Percentiles rank a stretch among this genome's conserved stretches.
Evolutionary conservation across 2,797 vertebrate species (phyloP).

Genomic region (Poeciliopsis infans): DNA sequence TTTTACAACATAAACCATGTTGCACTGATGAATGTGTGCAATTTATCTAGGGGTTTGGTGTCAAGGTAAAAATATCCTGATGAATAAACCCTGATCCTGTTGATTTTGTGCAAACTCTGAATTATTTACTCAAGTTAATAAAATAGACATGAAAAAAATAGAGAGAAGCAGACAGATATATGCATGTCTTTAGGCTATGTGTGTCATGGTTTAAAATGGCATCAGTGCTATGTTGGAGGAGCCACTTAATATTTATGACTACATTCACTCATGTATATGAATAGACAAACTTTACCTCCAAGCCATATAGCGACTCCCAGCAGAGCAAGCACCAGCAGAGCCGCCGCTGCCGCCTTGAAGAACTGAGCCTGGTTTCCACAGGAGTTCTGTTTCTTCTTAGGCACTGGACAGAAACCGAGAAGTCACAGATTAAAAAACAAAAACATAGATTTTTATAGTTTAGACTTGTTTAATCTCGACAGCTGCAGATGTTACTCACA

Average conservation of each 20-base stretch:
- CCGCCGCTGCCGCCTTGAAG: constrained; percentile 50
- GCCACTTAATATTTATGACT: constrained; percentile 17
- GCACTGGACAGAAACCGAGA: constrained; percentile 53
- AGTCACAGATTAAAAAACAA: constrained; percentile 5
- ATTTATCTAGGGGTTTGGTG: background rate
- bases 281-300: constrained; percentile 65
- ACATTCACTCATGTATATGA: constrained; percentile 4
- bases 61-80: background rate
- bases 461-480: background rate
- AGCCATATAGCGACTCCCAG: constrained; percentile 76
- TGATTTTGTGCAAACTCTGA: background rate
- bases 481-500: constrained; percentile 52
- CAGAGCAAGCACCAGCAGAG: constrained; percentile 56
- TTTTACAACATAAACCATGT: background rate
- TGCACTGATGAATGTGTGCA: background rate
- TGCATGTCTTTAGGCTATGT: background rate
- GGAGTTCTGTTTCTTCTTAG: constrained; percentile 44
- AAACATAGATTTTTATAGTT: background rate
- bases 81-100: background rate
- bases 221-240: background rate
- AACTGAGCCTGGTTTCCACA: constrained; percentile 47
- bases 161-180: background rate
- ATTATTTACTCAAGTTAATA: background rate
- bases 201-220: background rate
- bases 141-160: background rate